Base-by-base conservation (phyloP, 2,113 vertebrate species). In the Ivindomyrus marchei region DNA sequence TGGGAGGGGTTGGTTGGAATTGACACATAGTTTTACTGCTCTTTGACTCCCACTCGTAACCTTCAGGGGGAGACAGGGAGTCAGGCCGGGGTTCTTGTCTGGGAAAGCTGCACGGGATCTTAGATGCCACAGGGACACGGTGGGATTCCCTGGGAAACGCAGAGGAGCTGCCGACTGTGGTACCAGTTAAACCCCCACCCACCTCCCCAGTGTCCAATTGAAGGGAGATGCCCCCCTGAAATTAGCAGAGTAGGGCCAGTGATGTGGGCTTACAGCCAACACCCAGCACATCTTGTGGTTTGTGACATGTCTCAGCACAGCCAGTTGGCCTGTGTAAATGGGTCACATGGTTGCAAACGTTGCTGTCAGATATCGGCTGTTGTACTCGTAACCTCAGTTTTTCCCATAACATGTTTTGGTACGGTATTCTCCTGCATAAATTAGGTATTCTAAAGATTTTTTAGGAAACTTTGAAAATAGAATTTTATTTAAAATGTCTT, bases 1-100 rank as follows among this genome's bases (percentile, higher is more conserved):
- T 47, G 66, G 91, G 52, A 47, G 83, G 21, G 50, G 39, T 88
- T 36, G 83, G 46, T 87, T n/a, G 84, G 84, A 49, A 86, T 24
- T 4, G n/a, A 31, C 0, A 19, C 70, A 52, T n/a, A 36, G n/a
- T 80, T 80, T 80, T 17, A 15, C 13, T 47, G 74, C 39, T 27
- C 31, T 88, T 88, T 42, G 47, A 87, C 17, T 52, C 49, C 66
- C 86, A 90, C 42, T 50, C n/a, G 2, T 52, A n/a, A 13, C 42
- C 10, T 85, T 70, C 42, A 45, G 39, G 52, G 45, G 24, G 58
- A n/a, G 39, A 4, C 47, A 47, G 83, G 45, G 39, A 85, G 83
- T 24, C 39, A 21, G 42, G 62, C 56, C 7, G 7, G 56, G 6
- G 24, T n/a, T 62, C 45, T 45, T 84, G 19, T 45, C 19, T 45